Evolutionary conservation across 1,140 invertebrate genomes (phyloP), one percentile per base, ranked within the genome.

Genomic region (Acyrthosiphon pisum): DNA sequence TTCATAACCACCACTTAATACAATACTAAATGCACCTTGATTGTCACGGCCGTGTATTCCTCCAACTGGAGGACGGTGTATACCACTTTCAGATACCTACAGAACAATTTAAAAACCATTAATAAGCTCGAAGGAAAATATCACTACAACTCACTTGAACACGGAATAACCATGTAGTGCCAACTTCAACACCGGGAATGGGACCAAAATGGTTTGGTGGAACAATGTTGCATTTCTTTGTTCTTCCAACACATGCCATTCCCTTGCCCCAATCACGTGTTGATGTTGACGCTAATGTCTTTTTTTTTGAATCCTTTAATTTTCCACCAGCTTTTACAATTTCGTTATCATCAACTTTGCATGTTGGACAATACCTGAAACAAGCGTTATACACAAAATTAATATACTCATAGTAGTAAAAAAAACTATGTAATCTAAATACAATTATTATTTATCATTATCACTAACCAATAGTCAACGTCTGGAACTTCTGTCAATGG

Each of bases 1-100:
- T 95, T 98, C 98, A 94, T 98, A 98, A 0, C 98, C 98, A 68
- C 98, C 98, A 88, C 97, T 97, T 30, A 99, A 95, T 7, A 98
- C 98, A 93, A 98, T 97, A 93, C 98, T 98, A 95, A 97, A 98
- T 1, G 98, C 98, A 37, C 97, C 98, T 84, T 97, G 96, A 26
- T 96, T 96, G 94, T 97, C 97, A 68, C 97, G 96, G 0, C 98
- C 98, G 95, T 98, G 97, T 94, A 98, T 98, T 2, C 98, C 98
- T 46, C 97, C 97, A 46, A 98, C 97, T 91, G 97, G 97, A 6
- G 98, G 98, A 88, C 98, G 95, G 95, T 98, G 97, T 14, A 98
- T 96, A 87, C 98, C 98, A 50, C 97, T 96, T 95, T 98, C 98
- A 87, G 97, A 98, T 11, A 97, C 96, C 97, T 97, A 60, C 46